Conservation (phyloP, 2,113 vertebrate genomes). For the Tenrec ecaudatus region DNA sequence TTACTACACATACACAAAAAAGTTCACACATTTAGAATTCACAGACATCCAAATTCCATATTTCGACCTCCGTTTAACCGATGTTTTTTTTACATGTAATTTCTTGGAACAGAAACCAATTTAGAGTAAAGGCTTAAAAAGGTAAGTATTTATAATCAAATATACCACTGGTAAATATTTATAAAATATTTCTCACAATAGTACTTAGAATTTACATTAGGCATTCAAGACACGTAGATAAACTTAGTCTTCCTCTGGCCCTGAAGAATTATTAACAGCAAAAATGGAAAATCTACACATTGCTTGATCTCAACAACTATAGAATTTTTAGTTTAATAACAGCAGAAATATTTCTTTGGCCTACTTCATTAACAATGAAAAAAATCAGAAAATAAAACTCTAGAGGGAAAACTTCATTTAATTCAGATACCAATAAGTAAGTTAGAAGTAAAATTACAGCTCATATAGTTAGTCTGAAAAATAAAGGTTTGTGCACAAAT, state of each 20-base stretch:
- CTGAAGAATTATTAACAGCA: slow-evolving; percentile 27
- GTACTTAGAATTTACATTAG: slow-evolving; percentile 42
- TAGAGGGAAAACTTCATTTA: slow-evolving; percentile 16
- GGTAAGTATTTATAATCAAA: background rate
- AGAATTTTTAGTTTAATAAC: background rate
- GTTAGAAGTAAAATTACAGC: background rate
- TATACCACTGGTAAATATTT: slow-evolving; percentile 35
- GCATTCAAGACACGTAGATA: slow-evolving; percentile 42
- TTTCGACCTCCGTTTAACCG: slow-evolving; percentile 45
- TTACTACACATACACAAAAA: slow-evolving; percentile 89
- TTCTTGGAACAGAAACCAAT: slow-evolving; percentile 27
- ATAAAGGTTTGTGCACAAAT: no score
- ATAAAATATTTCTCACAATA: background rate
- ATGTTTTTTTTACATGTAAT: slow-evolving; percentile 25
- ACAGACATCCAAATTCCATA: slow-evolving; percentile 3
- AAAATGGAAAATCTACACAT: slow-evolving; percentile 4
- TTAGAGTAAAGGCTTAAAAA: background rate
- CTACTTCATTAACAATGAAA: background rate
- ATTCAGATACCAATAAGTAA: slow-evolving; percentile 4
- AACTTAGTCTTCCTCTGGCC: background rate
- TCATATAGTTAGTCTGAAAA: background rate
- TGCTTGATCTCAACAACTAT: background rate
- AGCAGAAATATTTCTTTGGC: background rate
- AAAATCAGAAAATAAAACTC: slow-evolving; percentile 40
- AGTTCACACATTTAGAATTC: background rate